phyloP scores from a whole-genome alignment of 2,113 vertebrate species.

The Brachionichthys hirsutus region DNA sequence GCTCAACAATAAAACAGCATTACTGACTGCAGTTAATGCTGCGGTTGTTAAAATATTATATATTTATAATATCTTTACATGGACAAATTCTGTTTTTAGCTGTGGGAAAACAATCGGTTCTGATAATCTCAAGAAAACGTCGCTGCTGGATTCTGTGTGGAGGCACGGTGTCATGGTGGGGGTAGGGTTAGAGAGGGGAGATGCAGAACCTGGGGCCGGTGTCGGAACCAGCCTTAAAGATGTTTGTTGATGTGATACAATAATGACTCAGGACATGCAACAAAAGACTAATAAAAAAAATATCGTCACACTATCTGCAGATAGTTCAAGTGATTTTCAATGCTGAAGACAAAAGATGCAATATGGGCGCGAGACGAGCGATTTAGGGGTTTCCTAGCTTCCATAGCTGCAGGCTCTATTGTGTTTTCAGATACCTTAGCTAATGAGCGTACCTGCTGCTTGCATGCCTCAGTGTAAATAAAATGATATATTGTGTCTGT shows the following conservation, averaged over 20 bases:
- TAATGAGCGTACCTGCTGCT: background rate
- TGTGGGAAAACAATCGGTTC: slow-evolving; percentile 33
- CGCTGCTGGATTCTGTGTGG: slow-evolving; percentile 1
- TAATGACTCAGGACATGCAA: background rate
- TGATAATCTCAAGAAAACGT: slow-evolving; percentile 19
- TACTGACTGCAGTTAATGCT: slow-evolving; percentile 20
- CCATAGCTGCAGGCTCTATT: background rate
- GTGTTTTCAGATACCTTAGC: background rate
- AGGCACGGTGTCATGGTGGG: slow-evolving; percentile 11
- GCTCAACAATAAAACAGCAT: background rate
- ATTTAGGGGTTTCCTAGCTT: slow-evolving; percentile 1
- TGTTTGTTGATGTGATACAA: slow-evolving; percentile 1
- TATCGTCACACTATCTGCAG: too few species aligned
- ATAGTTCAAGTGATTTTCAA: background rate
- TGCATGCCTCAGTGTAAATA: background rate
- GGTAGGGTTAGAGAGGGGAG: slow-evolving; percentile 1
- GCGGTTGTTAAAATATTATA: slow-evolving; percentile 21
- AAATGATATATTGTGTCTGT: background rate
- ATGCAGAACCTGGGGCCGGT: background rate
- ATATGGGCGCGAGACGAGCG: background rate
- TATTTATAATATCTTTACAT: slow-evolving; percentile 16
- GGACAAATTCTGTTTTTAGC: slow-evolving; percentile 11
- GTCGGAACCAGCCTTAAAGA: slow-evolving; percentile 2
- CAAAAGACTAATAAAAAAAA: background rate
- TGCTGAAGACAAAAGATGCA: background rate